Evolutionary conservation across 2,888 invertebrate genomes (phyloP).

Genomic region (Megamerina dolium): DNA sequence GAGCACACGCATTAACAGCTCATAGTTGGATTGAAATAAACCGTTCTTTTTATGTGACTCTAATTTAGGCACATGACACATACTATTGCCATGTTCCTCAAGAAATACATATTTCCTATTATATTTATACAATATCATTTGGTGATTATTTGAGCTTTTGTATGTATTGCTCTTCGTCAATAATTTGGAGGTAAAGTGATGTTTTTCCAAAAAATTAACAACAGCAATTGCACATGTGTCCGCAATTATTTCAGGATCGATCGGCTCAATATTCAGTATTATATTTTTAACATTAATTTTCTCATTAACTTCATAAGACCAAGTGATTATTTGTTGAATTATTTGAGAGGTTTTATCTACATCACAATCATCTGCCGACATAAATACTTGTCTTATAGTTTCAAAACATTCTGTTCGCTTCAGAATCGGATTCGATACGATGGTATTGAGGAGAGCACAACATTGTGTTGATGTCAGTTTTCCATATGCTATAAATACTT

Average conservation of each 20-base stretch:
- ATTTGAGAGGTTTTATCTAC: slow-evolving; percentile 33
- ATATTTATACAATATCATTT: slow-evolving; percentile 35
- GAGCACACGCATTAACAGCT: slow-evolving; percentile 37
- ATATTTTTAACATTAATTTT: slow-evolving; percentile 30
- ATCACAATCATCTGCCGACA: slow-evolving; percentile 29
- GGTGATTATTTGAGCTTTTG: slow-evolving; percentile 4
- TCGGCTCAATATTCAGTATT: slow-evolving; percentile 33
- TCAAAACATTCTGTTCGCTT: slow-evolving; percentile 37
- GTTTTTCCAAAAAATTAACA: slow-evolving; percentile 38
- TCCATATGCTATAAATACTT: slow-evolving; percentile 27
- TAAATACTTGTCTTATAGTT: slow-evolving; percentile 35
- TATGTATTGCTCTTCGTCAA: too few relatives aligned
- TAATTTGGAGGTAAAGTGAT: too few relatives aligned
- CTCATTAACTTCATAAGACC: slow-evolving; percentile 32
- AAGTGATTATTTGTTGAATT: slow-evolving; percentile 30
- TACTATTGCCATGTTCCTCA: slow-evolving; percentile 23
- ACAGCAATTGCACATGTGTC: slow-evolving; percentile 40
- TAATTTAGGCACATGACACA: too few relatives aligned
- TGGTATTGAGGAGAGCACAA: slow-evolving; percentile 28
- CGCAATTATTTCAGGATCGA: slow-evolving; percentile 32
- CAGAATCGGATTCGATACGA: slow-evolving; percentile 31
- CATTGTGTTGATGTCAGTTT: slow-evolving; percentile 29
- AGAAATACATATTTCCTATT: slow-evolving; percentile 35
- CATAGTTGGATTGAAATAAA: slow-evolving; percentile 38
- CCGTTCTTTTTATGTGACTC: too few relatives aligned